These are phyloP conservation scores for Stegodyphus mimosarum DNA, from an alignment of 1,140 invertebrate genomes.

Conservation along the genomic window DNA sequence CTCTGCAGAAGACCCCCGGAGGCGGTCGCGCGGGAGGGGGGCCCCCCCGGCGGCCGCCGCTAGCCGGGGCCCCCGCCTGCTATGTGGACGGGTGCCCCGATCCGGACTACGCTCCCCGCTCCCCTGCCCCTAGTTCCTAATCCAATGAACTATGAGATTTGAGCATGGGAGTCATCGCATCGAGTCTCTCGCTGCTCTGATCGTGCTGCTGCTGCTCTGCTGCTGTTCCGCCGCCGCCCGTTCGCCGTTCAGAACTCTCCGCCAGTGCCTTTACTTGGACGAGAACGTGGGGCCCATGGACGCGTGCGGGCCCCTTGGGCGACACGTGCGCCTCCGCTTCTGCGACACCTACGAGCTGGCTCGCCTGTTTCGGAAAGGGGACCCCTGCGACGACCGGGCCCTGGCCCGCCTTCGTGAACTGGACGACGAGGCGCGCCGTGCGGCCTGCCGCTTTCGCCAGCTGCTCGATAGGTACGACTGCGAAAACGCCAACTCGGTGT, in stretches of 20 bases:
- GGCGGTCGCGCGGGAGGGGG: slow-evolving; percentile 53
- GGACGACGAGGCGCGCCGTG: slow-evolving; percentile 44
- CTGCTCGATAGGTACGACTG: slow-evolving; percentile 61
- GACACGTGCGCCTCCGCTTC: slow-evolving; percentile 48
- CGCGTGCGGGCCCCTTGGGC: slow-evolving; percentile 41
- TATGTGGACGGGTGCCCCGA: slow-evolving; percentile 58
- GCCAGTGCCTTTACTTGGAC: slow-evolving; percentile 56
- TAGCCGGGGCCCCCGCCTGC: slow-evolving; percentile 58
- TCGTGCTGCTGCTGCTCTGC: slow-evolving; percentile 20
- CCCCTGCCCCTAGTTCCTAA: slow-evolving; percentile 59
- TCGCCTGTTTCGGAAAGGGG: background rate
- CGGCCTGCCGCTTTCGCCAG: slow-evolving; percentile 41
- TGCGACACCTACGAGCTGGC: slow-evolving; percentile 46
- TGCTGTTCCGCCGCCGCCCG: slow-evolving; percentile 1
- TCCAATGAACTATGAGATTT: slow-evolving; percentile 61
- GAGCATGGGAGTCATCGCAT: slow-evolving; percentile 56
- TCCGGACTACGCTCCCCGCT: slow-evolving; percentile 43
- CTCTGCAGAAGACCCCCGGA: slow-evolving; percentile 35
- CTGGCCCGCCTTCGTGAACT: slow-evolving; percentile 27
- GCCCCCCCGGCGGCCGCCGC: slow-evolving; percentile 55
- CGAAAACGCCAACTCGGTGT: slow-evolving; percentile 59
- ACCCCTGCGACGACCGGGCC: slow-evolving; percentile 14
- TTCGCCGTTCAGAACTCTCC: slow-evolving; percentile 27
- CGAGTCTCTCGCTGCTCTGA: slow-evolving; percentile 51
- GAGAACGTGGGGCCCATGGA: slow-evolving; percentile 47